These are phyloP conservation scores for Eupithecia pulchellata DNA, from an alignment of 2,888 invertebrate genomes.

Conservation along the genomic window DNA sequence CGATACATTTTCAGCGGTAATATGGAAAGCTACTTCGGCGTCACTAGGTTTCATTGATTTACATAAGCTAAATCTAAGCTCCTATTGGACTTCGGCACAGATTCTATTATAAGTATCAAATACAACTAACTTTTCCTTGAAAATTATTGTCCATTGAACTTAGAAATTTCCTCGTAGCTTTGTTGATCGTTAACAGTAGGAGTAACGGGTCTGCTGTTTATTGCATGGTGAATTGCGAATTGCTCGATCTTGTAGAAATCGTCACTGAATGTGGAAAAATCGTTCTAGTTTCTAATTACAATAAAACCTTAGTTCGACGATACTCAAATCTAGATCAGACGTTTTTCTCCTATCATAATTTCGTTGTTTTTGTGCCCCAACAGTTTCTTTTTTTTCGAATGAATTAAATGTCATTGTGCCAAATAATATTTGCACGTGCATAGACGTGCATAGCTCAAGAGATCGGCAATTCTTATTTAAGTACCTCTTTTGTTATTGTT, in stretches of 20 bases:
- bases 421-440: not conserved
- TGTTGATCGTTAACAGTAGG: slow-evolving; percentile 25
- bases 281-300: slow-evolving; percentile 40
- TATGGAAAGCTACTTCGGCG: not conserved
- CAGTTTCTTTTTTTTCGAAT: not conserved
- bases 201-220: slow-evolving; percentile 34
- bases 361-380: not conserved
- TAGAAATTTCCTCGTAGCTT: slow-evolving; percentile 6
- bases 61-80: not conserved
- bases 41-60: not conserved
- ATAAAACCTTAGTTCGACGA: slow-evolving; percentile 35
- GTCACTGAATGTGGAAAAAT: slow-evolving; percentile 44
- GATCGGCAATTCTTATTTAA: not conserved
- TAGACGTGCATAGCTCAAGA: not conserved
- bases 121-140: not conserved
- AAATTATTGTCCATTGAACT: not conserved
- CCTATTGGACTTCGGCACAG: not conserved
- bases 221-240: slow-evolving; percentile 32
- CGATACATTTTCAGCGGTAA: not conserved
- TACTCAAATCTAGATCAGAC: slow-evolving; percentile 31
- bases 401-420: not conserved
- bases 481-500: slow-evolving; percentile 1
- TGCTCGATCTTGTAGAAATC: slow-evolving; percentile 35
- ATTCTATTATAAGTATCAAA: not conserved
- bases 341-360: not conserved